Conservation (phyloP, 2,888 invertebrate genomes). For the Volucella inanis region DNA sequence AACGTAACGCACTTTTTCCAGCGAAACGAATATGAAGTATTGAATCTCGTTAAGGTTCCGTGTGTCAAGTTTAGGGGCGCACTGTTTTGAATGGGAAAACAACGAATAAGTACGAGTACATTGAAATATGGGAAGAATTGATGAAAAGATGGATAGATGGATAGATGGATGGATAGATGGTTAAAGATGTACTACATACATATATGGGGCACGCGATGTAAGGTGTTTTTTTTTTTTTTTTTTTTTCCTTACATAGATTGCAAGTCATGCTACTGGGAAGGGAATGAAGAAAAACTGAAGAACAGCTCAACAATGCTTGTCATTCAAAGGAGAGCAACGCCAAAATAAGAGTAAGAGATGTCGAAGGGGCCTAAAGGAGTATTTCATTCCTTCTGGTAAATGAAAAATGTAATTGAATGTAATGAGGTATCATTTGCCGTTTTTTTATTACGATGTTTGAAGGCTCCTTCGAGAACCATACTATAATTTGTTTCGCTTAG, state of each 20-base stretch:
- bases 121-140: constrained; percentile 39
- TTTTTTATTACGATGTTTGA: not conserved
- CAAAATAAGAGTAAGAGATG: not conserved
- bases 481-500: no score
- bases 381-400: constrained; percentile 29
- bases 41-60: constrained; percentile 28
- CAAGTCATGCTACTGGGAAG: constrained; percentile 39
- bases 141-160: constrained; percentile 41
- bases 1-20: constrained; percentile 65
- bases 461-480: no score
- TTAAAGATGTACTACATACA: constrained; percentile 16
- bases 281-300: constrained; percentile 24
- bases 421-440: not conserved
- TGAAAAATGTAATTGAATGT: constrained; percentile 8
- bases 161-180: constrained; percentile 45
- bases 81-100: constrained; percentile 31
- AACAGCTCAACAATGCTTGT: constrained; percentile 48
- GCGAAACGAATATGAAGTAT: constrained; percentile 49
- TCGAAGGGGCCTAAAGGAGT: constrained; percentile 27
- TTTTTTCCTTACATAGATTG: constrained; percentile 40
- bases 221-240: constrained; percentile 22
- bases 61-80: constrained; percentile 43
- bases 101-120: not conserved
- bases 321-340: constrained; percentile 25
- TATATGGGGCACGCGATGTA: constrained; percentile 43